Percentiles rank a stretch among this genome's conserved stretches.
These are phyloP conservation scores for Pandion haliaetus DNA, from an alignment of 2,113 vertebrate genomes.

Conservation along the genomic window DNA sequence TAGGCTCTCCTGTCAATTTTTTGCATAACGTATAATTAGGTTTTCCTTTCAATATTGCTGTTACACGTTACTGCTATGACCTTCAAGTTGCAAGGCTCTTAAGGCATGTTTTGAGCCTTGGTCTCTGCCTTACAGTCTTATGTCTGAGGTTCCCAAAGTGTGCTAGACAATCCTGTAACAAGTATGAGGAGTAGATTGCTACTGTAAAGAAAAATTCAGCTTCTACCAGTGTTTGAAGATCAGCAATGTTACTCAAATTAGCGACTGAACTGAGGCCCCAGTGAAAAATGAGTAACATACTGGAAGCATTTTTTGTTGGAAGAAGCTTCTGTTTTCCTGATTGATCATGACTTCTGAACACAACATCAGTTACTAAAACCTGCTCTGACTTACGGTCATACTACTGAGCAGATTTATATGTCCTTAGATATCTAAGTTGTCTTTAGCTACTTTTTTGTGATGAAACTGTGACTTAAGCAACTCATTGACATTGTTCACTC, in stretches of 20 bases:
- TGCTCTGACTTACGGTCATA: background rate
- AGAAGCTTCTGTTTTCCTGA: background rate
- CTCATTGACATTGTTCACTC: rapidly evolving
- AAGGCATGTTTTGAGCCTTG: no score
- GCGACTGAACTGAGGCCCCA: background rate
- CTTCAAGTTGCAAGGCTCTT: background rate
- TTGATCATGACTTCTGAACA: background rate
- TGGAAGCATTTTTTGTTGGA: background rate
- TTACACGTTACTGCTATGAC: background rate
- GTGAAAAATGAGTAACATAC: background rate
- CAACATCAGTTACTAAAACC: background rate
- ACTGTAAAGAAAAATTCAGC: background rate
- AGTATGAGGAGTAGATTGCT: background rate
- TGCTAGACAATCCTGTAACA: background rate
- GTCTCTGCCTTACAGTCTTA: background rate
- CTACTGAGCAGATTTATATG: background rate
- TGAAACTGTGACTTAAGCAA: background rate
- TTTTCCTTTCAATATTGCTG: background rate
- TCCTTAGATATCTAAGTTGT: background rate
- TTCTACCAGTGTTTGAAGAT: background rate
- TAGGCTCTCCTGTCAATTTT: background rate
- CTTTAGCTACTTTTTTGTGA: background rate
- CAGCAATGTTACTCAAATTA: background rate
- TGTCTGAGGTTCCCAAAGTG: background rate
- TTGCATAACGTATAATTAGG: background rate